Percentiles rank a stretch among this genome's conserved stretches.
Conservation (phyloP, 2,888 invertebrate genomes). For the Piscicola geometra region DNA sequence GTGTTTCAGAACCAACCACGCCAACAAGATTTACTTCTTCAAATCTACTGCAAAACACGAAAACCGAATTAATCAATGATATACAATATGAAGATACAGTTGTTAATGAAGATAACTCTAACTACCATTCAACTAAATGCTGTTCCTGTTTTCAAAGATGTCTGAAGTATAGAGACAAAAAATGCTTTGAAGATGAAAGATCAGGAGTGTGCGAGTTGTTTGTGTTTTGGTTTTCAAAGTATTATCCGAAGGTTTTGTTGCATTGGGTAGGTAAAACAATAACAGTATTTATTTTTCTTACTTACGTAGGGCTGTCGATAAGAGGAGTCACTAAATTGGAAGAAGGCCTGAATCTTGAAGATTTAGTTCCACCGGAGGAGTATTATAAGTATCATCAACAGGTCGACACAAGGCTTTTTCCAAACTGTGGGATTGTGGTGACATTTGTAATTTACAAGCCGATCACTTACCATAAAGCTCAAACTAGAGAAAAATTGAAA, state of each 20-base stretch:
- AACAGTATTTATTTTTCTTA: slow-evolving; percentile 38
- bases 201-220: slow-evolving; percentile 37
- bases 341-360: slow-evolving; percentile 42
- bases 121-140: no score
- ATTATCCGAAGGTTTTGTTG: slow-evolving; percentile 39
- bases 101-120: no score
- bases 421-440: slow-evolving; percentile 41
- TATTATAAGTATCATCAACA: slow-evolving; percentile 40
- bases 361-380: slow-evolving; percentile 41
- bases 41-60: no score
- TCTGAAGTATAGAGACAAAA: not conserved
- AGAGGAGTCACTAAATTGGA: slow-evolving; percentile 41
- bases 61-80: no score
- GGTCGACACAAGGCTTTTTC: slow-evolving; percentile 38
- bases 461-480: slow-evolving; percentile 37
- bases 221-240: slow-evolving; percentile 30
- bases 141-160: not conserved
- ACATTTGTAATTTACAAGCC: slow-evolving; percentile 40
- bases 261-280: slow-evolving; percentile 38
- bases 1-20: no score
- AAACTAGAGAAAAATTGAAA: slow-evolving; percentile 32
- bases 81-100: no score
- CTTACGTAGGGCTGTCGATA: slow-evolving; percentile 41
- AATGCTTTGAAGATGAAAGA: not conserved
- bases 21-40: no score